Percentiles rank a stretch among this genome's conserved stretches.
These are phyloP conservation scores for Selene dorsalis DNA, from an alignment of 2,797 vertebrate species.

Conservation along the genomic window DNA sequence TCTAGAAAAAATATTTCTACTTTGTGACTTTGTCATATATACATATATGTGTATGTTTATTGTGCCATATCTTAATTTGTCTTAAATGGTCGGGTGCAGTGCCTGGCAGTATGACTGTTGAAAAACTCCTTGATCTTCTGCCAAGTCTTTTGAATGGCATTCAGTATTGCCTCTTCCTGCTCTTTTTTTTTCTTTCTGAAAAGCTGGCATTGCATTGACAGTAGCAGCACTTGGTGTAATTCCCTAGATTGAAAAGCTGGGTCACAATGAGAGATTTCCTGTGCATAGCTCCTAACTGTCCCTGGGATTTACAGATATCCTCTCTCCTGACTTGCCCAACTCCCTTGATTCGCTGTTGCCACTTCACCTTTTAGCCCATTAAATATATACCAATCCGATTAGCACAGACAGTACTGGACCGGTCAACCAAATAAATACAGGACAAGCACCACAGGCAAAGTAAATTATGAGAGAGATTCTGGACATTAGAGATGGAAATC, in stretches of 20 bases:
- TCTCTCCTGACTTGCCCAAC: slow-evolving; percentile 54
- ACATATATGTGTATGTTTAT: slow-evolving; percentile 59
- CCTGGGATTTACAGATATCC: slow-evolving; percentile 62
- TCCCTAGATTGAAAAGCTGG: slow-evolving; percentile 88
- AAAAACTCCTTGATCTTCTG: slow-evolving; percentile 73
- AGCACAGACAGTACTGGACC: slow-evolving; percentile 38
- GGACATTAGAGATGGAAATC: slow-evolving; percentile 50
- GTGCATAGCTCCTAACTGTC: slow-evolving; percentile 63
- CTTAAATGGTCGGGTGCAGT: slow-evolving; percentile 70
- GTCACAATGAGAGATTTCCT: slow-evolving; percentile 86
- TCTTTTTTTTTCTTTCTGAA: slow-evolving; percentile 62
- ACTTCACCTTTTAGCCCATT: slow-evolving; percentile 51
- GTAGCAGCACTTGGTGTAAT: slow-evolving; percentile 89
- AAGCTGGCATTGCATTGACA: slow-evolving; percentile 88
- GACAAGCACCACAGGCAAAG: slow-evolving; percentile 18
- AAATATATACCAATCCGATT: slow-evolving; percentile 62
- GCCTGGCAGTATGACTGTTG: slow-evolving; percentile 70
- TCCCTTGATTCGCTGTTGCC: slow-evolving; percentile 47
- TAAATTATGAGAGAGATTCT: slow-evolving; percentile 39
- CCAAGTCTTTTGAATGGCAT: slow-evolving; percentile 79
- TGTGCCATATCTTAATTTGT: slow-evolving; percentile 71
- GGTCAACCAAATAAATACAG: slow-evolving; percentile 44
- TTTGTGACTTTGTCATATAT: slow-evolving; percentile 67
- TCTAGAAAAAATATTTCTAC: slow-evolving; percentile 46
- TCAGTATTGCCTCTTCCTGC: slow-evolving; percentile 68